Evolutionary conservation across 2,797 vertebrate genomes (phyloP).

Genomic region (Lacerta bilineata): DNA sequence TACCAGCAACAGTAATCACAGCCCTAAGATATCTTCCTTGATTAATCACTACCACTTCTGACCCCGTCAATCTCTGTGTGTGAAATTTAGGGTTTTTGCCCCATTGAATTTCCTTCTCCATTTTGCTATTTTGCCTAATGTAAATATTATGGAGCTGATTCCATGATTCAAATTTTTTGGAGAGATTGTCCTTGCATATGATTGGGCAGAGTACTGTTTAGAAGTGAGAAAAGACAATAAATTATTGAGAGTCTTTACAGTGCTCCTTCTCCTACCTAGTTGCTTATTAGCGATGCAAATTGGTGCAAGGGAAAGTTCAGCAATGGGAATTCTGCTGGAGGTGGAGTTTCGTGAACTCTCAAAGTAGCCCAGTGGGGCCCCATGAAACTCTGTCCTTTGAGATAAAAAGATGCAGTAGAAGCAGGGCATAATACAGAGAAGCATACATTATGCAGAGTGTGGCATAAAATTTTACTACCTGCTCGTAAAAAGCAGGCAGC

Average conservation of each 20-base stretch:
- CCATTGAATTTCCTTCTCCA: background rate
- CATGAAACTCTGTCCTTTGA: slow-evolving; percentile 44
- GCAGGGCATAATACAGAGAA: slow-evolving; percentile 47
- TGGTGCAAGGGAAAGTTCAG: slow-evolving; percentile 29
- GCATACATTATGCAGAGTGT: slow-evolving; percentile 57
- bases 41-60: background rate
- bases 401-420: slow-evolving; percentile 42
- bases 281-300: background rate
- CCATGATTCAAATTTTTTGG: too few relatives aligned
- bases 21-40: background rate
- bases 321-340: slow-evolving; percentile 48
- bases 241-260: background rate
- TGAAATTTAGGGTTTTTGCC: background rate
- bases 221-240: slow-evolving; percentile 12
- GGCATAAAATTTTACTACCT: slow-evolving; percentile 65
- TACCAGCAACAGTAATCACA: too few relatives aligned
- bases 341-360: slow-evolving; percentile 39
- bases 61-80: background rate
- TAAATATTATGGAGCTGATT: background rate
- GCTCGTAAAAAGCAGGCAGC: slow-evolving; percentile 56
- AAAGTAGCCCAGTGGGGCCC: slow-evolving; percentile 5
- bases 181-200: background rate
- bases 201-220: background rate
- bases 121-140: background rate
- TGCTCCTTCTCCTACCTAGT: slow-evolving; percentile 4